Base-by-base conservation (phyloP, 1,140 invertebrate species). In the Macrotrachela quadricornifera region DNA sequence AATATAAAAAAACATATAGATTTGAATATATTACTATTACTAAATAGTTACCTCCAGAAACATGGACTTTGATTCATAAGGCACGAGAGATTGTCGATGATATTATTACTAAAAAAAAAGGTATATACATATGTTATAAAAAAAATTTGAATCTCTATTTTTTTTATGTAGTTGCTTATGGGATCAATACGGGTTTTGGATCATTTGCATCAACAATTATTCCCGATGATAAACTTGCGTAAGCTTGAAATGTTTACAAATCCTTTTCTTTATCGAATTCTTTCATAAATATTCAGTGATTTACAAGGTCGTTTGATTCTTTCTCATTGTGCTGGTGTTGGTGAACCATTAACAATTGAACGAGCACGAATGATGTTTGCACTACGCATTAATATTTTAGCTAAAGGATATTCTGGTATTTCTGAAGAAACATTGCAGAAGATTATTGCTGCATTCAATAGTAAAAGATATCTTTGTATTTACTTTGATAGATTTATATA, bases 131-230 rank as follows among this genome's bases (percentile, higher is more conserved):
- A n/a, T n/a, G n/a, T n/a, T n/a, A n/a, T n/a, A n/a, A n/a, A n/a
- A n/a, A n/a, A n/a, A n/a, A n/a, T n/a, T n/a, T n/a, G n/a, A n/a
- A n/a, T n/a, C n/a, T n/a, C n/a, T n/a, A n/a, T n/a, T n/a, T n/a
- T n/a, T n/a, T n/a, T n/a, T n/a, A n/a, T n/a, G n/a, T n/a, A n/a
- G n/a, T n/a, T n/a, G 79, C 79, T 10, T 81, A 81, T 65, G 80
- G 79, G 16, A 77, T 81, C 39, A 82, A 79, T 8, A 82, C 80
- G 14, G 80, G 80, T 38, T 80, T 82, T 64, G 80, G 80, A 50
- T 80, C 79, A 57, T 81, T 81, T 71, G 77, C 80, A 0, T 70
- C 71, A 10, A 76, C 73, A 1, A 66, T 72, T 10, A 79, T 81
- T 50, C 61, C 65, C 16, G 66, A 67, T 15, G 73, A 78, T 48